A percentile compares a stretch with the other conserved stretches of the same genome.
These are phyloP conservation scores for Diphyllodes magnificus DNA, from an alignment of 2,113 vertebrate genomes.

Conservation along the genomic window DNA sequence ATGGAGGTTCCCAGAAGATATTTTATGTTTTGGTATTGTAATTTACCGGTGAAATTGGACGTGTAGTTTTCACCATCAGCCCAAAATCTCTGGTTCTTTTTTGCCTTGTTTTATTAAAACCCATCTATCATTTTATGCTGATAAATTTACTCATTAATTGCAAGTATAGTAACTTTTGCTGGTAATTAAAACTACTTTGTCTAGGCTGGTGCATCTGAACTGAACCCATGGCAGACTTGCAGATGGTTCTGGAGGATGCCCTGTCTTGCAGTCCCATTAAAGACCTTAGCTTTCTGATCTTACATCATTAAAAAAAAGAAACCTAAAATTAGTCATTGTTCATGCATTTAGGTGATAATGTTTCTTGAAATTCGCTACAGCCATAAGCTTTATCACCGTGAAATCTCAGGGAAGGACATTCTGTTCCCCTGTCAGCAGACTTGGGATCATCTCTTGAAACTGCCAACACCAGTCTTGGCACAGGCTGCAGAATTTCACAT, in stretches of 20 bases:
- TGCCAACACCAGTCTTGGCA: slow-evolving; percentile 49
- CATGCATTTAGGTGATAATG: background rate
- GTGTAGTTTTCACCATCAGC: background rate
- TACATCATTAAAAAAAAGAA: background rate
- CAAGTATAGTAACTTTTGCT: background rate
- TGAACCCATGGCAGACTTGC: rapidly evolving
- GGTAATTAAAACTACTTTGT: background rate
- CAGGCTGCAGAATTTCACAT: slow-evolving; percentile 33
- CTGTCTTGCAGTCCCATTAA: background rate
- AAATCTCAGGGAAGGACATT: slow-evolving; percentile 47
- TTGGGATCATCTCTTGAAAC: slow-evolving; percentile 49
- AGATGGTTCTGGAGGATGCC: background rate
- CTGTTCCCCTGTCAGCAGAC: slow-evolving; percentile 61
- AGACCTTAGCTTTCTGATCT: background rate
- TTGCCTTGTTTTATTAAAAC: background rate
- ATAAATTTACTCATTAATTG: background rate
- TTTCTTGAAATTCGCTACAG: background rate
- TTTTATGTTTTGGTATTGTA: background rate
- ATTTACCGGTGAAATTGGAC: background rate
- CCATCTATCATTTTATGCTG: background rate
- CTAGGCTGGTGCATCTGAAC: background rate
- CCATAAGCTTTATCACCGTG: background rate
- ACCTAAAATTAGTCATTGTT: background rate
- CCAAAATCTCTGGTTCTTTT: background rate
- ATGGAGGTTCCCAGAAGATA: background rate